These are phyloP conservation scores for Callipepla californica DNA, from an alignment of 2,113 vertebrate genomes.

Conservation along the genomic window DNA sequence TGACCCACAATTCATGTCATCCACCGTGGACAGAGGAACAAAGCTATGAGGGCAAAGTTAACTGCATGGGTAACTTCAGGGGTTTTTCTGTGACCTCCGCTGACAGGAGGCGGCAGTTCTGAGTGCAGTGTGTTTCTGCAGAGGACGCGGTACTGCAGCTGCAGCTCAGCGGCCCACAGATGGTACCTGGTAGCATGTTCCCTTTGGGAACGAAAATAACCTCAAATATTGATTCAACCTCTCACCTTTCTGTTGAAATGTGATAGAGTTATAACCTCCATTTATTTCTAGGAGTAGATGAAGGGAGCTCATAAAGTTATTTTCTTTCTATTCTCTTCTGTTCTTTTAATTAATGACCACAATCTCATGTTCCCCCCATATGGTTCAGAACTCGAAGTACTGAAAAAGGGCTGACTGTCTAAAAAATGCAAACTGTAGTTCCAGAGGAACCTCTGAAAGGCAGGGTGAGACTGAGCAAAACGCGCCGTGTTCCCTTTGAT, in stretches of 20 bases:
- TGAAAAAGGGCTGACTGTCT: not conserved
- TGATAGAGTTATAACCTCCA: not conserved
- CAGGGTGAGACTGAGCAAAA: not conserved
- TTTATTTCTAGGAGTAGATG: not conserved
- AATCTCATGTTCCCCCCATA: not conserved
- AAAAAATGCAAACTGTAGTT: not conserved
- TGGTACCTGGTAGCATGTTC: not conserved
- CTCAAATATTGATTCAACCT: not conserved
- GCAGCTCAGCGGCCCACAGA: not conserved
- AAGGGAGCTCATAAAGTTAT: not conserved
- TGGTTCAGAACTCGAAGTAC: not conserved
- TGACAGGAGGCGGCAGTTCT: not conserved
- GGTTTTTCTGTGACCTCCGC: accelerated
- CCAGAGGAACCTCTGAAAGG: not conserved
- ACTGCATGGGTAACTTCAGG: not conserved
- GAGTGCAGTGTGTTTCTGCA: not conserved
- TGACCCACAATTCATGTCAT: not conserved
- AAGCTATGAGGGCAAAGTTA: not conserved
- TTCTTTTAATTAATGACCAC: not conserved
- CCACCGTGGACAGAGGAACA: not conserved
- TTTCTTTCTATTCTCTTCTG: not conserved
- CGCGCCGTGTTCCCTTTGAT: not conserved
- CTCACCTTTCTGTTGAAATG: not conserved
- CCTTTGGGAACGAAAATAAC: not conserved
- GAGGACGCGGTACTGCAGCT: not conserved